These are phyloP conservation scores for Hepsetus odoe DNA, from an alignment of 2,113 vertebrate genomes.

Conservation along the genomic window DNA sequence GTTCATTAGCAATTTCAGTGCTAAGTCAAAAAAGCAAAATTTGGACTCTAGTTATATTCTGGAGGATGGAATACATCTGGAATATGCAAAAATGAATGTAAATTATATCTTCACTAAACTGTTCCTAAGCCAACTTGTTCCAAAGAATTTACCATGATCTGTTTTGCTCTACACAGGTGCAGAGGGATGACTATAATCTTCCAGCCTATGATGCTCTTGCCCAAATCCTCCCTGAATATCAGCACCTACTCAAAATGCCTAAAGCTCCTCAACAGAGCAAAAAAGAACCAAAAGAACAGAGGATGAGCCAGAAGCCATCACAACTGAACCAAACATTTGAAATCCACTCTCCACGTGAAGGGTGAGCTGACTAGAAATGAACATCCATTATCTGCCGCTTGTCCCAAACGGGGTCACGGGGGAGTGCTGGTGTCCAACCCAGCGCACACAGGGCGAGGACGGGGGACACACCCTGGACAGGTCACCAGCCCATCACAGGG, in stretches of 20 bases:
- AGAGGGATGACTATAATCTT: slow-evolving; percentile 54
- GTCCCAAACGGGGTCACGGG: too few species aligned
- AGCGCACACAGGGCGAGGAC: too few species aligned
- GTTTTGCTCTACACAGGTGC: slow-evolving; percentile 48
- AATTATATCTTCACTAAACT: background rate
- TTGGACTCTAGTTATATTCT: too few species aligned
- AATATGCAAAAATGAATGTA: too few species aligned
- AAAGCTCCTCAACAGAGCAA: slow-evolving; percentile 39
- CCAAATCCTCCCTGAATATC: slow-evolving; percentile 65
- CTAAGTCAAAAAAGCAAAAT: too few species aligned
- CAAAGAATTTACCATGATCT: background rate
- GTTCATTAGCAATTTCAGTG: too few species aligned
- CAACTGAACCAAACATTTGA: slow-evolving; percentile 57
- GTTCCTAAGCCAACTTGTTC: slow-evolving; percentile 39
- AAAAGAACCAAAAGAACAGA: slow-evolving; percentile 16
- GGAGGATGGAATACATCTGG: too few species aligned
- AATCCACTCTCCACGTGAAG: slow-evolving; percentile 42
- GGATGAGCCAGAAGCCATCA: slow-evolving; percentile 12
- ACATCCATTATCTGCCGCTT: too few species aligned
- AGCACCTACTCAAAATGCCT: slow-evolving; percentile 24
- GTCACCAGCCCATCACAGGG: too few species aligned
- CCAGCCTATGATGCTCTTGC: slow-evolving; percentile 70
- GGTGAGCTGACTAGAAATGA: slow-evolving; percentile 9
- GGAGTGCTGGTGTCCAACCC: too few species aligned
- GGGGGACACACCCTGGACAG: too few species aligned